Base-by-base conservation (phyloP, 2,113 vertebrate species). In the Isichthys henryi region DNA sequence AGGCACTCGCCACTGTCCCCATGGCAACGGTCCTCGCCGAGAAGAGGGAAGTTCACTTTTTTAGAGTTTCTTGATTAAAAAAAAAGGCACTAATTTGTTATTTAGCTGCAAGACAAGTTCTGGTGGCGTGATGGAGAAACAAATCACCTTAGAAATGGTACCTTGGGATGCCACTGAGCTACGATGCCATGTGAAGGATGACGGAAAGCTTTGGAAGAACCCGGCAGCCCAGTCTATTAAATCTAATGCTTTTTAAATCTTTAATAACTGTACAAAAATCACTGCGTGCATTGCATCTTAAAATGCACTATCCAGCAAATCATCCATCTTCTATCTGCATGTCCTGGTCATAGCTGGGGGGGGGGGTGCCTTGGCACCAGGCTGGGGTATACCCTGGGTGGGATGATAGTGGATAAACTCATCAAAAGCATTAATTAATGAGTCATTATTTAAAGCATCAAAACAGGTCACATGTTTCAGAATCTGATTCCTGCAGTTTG, bases 1-100 rank as follows among this genome's bases (percentile, higher is more conserved):
- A 27, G 84, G 91, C 89, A 92, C 90, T 82, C 17, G 89, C 90
- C 90, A 83, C 89, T 15, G 91, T 95, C 92, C 92, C 95, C 94
- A 94, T 95, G 94, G 94, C 92, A 94, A 95, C 94, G 89, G 87
- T 90, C 91, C 92, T 94, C 91, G 17, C 92, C 91, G 92, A 70
- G 11, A 27, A 86, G 89, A 90, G 52, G 77, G 83, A 31, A 52
- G 49, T 88, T 35, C 50, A 49, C 48, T 39, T 89, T 52, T 83
- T 52, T 10, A 23, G 35, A 89, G 74, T 90, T 83, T 53, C 86
- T 23, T 58, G 39, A 82, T 84, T 43, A 15, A 80, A 46, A 46
- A 49, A 66, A 87, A 74, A 8, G 50, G 88, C 27, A 39, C 66
- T 88, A 27, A 52, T 58, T 58, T 53, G 58, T 21, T 87, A 88